Evolutionary conservation across 2,113 vertebrate genomes (phyloP).

Genomic region (Crotalus tigris): DNA sequence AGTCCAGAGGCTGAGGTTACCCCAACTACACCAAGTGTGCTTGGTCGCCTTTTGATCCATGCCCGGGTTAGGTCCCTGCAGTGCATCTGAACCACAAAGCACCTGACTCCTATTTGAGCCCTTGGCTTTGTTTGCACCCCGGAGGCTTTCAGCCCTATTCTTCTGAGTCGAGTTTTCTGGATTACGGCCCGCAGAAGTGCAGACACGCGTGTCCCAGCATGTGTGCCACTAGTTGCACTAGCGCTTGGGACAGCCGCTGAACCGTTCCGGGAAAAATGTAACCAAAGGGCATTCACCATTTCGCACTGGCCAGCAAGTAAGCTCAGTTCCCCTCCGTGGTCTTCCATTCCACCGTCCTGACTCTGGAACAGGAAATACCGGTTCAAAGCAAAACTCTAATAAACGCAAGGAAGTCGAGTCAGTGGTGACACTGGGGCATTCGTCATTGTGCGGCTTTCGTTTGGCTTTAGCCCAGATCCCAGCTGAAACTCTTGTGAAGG

Average conservation of each 20-base stretch:
- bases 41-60: not conserved
- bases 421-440: not conserved
- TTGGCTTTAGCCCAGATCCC: not conserved
- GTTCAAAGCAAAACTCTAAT: conserved; percentile 50
- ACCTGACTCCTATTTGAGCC: not conserved
- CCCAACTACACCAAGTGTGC: not conserved
- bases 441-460: conserved; percentile 38
- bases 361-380: conserved; percentile 70
- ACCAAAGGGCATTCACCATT: not conserved
- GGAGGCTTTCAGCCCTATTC: not conserved
- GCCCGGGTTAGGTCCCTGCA: not conserved
- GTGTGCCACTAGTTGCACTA: not conserved
- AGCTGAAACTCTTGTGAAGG: not conserved
- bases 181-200: not conserved
- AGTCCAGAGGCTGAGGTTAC: not conserved
- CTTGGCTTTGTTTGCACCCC: not conserved
- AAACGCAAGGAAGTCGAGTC: conserved; percentile 5
- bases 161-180: not conserved
- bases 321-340: not conserved
- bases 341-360: not conserved
- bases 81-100: not conserved
- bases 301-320: not conserved
- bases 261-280: not conserved
- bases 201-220: not conserved
- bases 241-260: not conserved